A percentile compares a stretch with the other conserved stretches of the same genome.
Conservation (phyloP, 30 jellyfish, hydroid and myxozoan species). For the Hydractinia symbiolongicarpus region DNA sequence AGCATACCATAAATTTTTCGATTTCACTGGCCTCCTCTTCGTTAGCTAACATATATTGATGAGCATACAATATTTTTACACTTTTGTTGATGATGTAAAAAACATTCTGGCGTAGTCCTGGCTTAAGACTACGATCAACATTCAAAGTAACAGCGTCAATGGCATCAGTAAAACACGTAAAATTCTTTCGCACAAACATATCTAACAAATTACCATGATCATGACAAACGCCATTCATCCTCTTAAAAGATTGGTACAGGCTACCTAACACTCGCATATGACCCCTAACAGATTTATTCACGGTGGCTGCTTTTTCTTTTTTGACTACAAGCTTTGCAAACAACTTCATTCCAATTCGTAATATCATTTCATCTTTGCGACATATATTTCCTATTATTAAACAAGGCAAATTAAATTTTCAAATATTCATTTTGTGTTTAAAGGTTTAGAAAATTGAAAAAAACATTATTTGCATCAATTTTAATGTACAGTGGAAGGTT, state of each 20-base stretch:
- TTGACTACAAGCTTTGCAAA: neutral
- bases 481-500: too few species aligned
- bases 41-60: neutral
- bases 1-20: neutral
- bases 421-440: too few species aligned
- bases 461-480: too few species aligned
- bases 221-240: neutral
- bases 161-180: slow-evolving; percentile 1
- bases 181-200: slow-evolving; percentile 4
- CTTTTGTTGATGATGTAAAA: neutral
- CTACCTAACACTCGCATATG: slow-evolving; percentile 6
- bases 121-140: slow-evolving; percentile 4
- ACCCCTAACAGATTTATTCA: slow-evolving; percentile 4
- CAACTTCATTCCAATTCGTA: slow-evolving; percentile 4
- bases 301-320: slow-evolving; percentile 4
- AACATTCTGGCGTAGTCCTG: neutral
- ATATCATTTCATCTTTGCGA: slow-evolving; percentile 1
- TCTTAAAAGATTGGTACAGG: slow-evolving; percentile 14
- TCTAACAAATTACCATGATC: neutral
- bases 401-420: too few species aligned
- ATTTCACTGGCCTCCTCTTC: slow-evolving; percentile 9
- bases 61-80: neutral
- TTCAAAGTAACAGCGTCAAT: neutral
- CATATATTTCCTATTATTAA: neutral
- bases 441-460: too few species aligned